phyloP scores from a whole-genome alignment of 2,888 invertebrate genomes.

The Oscheius sp. region DNA sequence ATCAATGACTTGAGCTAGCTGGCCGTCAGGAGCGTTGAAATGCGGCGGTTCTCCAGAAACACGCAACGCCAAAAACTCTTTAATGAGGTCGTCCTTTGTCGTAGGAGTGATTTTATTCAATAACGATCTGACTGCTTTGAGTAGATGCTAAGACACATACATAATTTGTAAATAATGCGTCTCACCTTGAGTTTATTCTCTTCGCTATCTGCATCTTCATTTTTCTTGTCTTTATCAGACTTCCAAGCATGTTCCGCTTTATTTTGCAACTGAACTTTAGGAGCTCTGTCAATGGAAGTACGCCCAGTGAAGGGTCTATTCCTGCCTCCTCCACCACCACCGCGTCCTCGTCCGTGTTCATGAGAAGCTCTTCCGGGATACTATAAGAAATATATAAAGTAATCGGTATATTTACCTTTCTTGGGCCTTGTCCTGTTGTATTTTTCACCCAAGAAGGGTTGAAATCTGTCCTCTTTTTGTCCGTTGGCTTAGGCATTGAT shows the following conservation, averaged over 20 bases:
- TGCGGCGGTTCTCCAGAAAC: constrained; percentile 42
- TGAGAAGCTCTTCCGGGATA: constrained; percentile 27
- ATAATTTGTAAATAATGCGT: background rate
- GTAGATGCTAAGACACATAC: constrained; percentile 34
- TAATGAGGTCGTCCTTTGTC: constrained; percentile 51
- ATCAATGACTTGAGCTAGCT: constrained; percentile 47
- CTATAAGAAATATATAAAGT: constrained; percentile 20
- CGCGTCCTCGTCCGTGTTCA: constrained; percentile 5
- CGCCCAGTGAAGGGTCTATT: constrained; percentile 17
- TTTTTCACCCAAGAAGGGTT: constrained; percentile 44
- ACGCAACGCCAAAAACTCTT: constrained; percentile 54
- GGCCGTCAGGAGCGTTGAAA: constrained; percentile 14
- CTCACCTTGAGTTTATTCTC: constrained; percentile 41
- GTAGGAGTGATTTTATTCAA: constrained; percentile 69
- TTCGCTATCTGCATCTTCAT: constrained; percentile 35
- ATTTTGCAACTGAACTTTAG: constrained; percentile 18
- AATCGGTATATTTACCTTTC: background rate
- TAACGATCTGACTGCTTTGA: constrained; percentile 60
- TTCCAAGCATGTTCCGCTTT: constrained; percentile 60
- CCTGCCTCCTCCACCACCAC: constrained; percentile 8
- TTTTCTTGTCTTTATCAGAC: constrained; percentile 46
- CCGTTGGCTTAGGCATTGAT: constrained; percentile 44
- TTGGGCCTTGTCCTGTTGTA: background rate
- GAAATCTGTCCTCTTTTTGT: constrained; percentile 46
- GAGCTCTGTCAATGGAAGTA: constrained; percentile 36